Percentiles rank a stretch among this genome's conserved stretches.
phyloP scores from a whole-genome alignment of 92 coral and sea anemone species.

The Umimayanthus chanpuru region DNA sequence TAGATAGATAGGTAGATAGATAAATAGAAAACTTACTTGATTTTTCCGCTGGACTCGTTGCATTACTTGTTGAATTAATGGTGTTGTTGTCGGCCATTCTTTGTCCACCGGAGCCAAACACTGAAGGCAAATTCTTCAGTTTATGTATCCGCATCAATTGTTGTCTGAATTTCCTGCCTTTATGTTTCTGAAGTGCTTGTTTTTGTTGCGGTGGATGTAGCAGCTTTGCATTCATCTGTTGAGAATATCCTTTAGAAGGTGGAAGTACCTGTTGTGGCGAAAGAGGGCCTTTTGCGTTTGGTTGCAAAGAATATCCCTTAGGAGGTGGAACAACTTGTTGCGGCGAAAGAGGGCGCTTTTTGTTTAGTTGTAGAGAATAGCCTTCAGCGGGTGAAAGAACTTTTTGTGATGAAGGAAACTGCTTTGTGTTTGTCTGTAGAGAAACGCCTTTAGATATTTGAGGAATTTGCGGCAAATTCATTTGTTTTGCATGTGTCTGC shows the following conservation, averaged over 20 bases:
- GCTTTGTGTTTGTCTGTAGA: neutral
- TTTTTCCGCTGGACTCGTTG: neutral
- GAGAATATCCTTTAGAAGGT: too few relatives aligned
- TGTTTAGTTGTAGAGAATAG: neutral
- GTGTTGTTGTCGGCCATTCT: conserved; percentile 25
- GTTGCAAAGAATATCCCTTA: too few relatives aligned
- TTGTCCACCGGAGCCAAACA: neutral
- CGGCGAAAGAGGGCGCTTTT: neutral
- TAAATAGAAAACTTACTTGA: neutral
- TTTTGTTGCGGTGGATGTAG: neutral
- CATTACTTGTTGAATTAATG: neutral
- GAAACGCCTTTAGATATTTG: neutral
- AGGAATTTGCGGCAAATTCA: neutral
- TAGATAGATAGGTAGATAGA: too few relatives aligned
- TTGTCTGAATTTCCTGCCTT: neutral
- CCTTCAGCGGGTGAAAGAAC: neutral
- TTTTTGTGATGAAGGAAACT: neutral
- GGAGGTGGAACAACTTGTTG: neutral
- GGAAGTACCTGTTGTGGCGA: too few relatives aligned
- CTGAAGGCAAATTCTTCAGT: neutral
- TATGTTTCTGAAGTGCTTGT: neutral
- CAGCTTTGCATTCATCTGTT: neutral
- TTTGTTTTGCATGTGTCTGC: neutral
- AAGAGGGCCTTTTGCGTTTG: too few relatives aligned
- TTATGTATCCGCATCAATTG: neutral